phyloP scores from a whole-genome alignment of 1,140 invertebrate genomes.

The Nomia melanderi region DNA sequence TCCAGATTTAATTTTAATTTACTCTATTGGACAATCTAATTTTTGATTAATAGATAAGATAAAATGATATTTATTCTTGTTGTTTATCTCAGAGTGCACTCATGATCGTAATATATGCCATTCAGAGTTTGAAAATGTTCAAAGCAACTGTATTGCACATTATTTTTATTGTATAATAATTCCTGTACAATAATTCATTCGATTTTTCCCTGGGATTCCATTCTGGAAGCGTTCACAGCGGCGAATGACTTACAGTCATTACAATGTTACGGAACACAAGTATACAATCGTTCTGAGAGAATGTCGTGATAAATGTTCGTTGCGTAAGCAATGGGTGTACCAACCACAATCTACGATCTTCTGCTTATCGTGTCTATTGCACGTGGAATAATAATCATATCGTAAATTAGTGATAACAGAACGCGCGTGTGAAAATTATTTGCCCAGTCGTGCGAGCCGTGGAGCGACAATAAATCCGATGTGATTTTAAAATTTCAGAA shows the following conservation, averaged over 20 bases:
- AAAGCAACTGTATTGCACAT: not conserved
- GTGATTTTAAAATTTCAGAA: not conserved
- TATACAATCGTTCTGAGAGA: constrained; percentile 22
- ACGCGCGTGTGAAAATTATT: constrained; percentile 17
- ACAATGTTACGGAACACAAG: constrained; percentile 6
- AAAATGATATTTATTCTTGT: no score
- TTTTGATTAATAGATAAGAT: no score
- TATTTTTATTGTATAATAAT: not conserved
- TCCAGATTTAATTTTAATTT: no score
- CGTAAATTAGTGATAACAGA: constrained; percentile 58
- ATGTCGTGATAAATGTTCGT: constrained; percentile 17
- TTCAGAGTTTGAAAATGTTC: not conserved
- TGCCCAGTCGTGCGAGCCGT: not conserved
- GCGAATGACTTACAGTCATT: constrained; percentile 8
- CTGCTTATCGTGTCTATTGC: constrained; percentile 43
- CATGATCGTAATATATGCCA: no score
- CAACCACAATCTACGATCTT: constrained; percentile 48
- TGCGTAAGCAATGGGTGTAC: constrained; percentile 45
- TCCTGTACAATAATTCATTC: not conserved
- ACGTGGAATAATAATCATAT: constrained; percentile 44
- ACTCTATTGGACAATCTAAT: no score
- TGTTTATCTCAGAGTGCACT: no score
- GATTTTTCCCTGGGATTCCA: not conserved
- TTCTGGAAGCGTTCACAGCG: not conserved
- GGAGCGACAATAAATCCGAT: constrained; percentile 18